Base-by-base conservation (phyloP, 2,113 vertebrate genomes). In the Tauraco erythrolophus region DNA sequence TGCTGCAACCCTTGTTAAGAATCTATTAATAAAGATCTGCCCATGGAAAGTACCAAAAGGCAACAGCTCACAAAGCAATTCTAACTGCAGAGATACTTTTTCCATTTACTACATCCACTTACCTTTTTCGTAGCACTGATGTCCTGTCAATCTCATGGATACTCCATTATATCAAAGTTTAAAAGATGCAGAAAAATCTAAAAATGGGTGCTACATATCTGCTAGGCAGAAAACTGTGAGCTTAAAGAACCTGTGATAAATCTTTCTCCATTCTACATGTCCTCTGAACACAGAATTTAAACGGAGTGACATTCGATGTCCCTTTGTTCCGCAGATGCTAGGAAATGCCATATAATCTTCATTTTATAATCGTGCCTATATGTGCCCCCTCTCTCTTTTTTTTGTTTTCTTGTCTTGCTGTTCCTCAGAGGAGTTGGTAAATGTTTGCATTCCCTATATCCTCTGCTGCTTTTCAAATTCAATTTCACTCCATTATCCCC, bases 381-480 rank as follows among this genome's bases (percentile, higher is more conserved):
- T 8, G 4, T 37, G 60, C 0, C 2, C 2, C 24, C 8, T 41
- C 8, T 19, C 41, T 43, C 41, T 33, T 57, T 43, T 64, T 72
- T 71, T 66, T 62, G 60, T 89, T 95, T 71, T 94, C 27, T 61
- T 68, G 2, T 54, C 28, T 94, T 30, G 24, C 30, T 81, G 25
- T 88, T 92, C 27, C 41, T 95, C 33, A 71, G 39, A 46, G 70
- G 66, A 95, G 11, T 17, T 94, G 61, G 28, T 35, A 53, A 88
- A 88, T 74, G 5, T 37, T 95, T 89, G 11, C 51, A 41, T 75
- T 93, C n/a, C 27, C 4, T 14, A 41, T 74, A 89, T 37, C 39
- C 11, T 93, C 65, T 83, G 43, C 37, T 90, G n/a, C 43, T 94
- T 94, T 97, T 87, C 62, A 71, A 93, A 95, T 78, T 81, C 50